These are phyloP conservation scores for Bothrops jararaca DNA, from an alignment of 2,113 vertebrate genomes.

Conservation along the genomic window DNA sequence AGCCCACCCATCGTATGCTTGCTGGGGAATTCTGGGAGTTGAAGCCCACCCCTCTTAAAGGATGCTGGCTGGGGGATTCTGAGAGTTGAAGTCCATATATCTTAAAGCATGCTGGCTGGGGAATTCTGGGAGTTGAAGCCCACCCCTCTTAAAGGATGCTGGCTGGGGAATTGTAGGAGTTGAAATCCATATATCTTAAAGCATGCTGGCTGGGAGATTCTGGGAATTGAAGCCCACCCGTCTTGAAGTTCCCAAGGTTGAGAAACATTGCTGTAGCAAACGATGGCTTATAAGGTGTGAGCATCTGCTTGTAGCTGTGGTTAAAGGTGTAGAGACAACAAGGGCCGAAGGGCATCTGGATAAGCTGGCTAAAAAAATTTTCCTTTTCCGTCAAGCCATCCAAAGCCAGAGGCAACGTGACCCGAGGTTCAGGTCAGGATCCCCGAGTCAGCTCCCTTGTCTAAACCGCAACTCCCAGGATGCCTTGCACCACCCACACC, in stretches of 20 bases:
- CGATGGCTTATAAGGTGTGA: neutral
- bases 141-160: neutral
- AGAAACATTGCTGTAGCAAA: neutral
- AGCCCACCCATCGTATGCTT: neutral
- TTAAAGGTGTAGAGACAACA: neutral
- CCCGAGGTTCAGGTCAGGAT: neutral
- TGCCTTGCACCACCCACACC: neutral
- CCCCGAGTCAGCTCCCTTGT: neutral
- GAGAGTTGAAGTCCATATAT: too few species aligned
- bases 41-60: neutral
- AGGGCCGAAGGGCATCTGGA: too few species aligned
- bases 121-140: neutral
- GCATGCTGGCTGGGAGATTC: neutral
- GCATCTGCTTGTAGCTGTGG: neutral
- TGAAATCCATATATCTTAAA: accelerated
- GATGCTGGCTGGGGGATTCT: too few species aligned
- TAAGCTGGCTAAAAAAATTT: neutral
- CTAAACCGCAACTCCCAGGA: neutral
- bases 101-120: too few species aligned
- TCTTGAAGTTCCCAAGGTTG: neutral
- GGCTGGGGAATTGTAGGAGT: neutral
- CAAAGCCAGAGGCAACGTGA: neutral
- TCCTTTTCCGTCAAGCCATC: neutral
- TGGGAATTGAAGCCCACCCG: neutral
- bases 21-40: neutral